A percentile compares a stretch with the other conserved stretches of the same genome.
Evolutionary conservation across 2,113 vertebrate genomes (phyloP).

Genomic region (Pelecanoides urinatrix): DNA sequence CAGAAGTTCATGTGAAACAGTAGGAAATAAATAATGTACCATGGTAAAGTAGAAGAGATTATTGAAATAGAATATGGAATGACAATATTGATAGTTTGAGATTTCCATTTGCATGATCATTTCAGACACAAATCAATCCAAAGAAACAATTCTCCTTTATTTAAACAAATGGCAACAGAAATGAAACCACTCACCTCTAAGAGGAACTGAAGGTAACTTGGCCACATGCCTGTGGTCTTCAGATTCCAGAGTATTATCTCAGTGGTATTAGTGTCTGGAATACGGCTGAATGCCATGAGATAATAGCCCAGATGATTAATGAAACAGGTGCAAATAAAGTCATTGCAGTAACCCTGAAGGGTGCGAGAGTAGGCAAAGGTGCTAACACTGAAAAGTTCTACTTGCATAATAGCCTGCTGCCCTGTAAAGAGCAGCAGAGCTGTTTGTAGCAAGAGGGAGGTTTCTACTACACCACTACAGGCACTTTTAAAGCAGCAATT

Average conservation of each 20-base stretch:
- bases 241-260: constrained; percentile 64
- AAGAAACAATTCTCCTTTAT: not conserved
- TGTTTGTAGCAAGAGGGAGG: not conserved
- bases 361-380: constrained; percentile 60
- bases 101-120: not conserved
- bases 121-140: not conserved
- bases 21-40: not conserved
- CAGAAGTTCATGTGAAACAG: not conserved
- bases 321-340: constrained; percentile 59
- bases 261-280: constrained; percentile 38
- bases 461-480: not conserved
- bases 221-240: constrained; percentile 72
- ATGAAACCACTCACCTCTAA: constrained; percentile 4
- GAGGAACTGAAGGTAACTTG: constrained; percentile 48
- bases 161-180: not conserved
- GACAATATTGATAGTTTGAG: not conserved
- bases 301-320: constrained; percentile 55
- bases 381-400: constrained; percentile 52
- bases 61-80: not conserved
- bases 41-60: not conserved
- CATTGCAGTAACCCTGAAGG: constrained; percentile 65
- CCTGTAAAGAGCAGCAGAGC: not conserved
- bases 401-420: constrained; percentile 51
- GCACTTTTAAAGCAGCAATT: not conserved
- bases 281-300: constrained; percentile 51